These are phyloP conservation scores for Porites evermanni DNA, from an alignment of 92 coral and sea anemone species.

Conservation along the genomic window DNA sequence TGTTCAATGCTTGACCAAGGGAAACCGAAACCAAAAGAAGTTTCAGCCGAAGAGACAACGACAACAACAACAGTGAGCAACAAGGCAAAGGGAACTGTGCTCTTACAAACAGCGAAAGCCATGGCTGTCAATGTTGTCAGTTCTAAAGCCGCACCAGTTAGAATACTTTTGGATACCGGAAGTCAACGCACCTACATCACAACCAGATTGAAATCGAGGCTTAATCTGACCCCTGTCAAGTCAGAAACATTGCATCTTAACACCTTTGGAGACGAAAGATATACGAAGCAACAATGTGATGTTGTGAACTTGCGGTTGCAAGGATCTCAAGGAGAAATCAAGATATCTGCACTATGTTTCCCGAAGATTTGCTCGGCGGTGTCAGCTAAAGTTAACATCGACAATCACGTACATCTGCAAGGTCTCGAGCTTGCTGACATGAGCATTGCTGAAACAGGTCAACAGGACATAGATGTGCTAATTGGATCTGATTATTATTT, in stretches of 20 bases:
- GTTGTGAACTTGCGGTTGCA: constrained; percentile 39
- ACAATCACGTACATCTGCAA: constrained; percentile 18
- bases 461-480: constrained; percentile 51
- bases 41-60: constrained; percentile 12
- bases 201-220: constrained; percentile 25
- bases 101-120: constrained; percentile 63
- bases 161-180: constrained; percentile 62
- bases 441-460: constrained; percentile 33
- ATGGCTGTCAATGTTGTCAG: constrained; percentile 25
- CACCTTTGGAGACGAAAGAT: constrained; percentile 52
- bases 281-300: constrained; percentile 45
- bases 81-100: constrained; percentile 47
- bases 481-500: constrained; percentile 67
- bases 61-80: constrained; percentile 39
- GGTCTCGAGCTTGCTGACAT: constrained; percentile 51
- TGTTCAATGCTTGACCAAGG: constrained; percentile 11
- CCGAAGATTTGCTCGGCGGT: constrained; percentile 48
- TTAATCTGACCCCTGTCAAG: constrained; percentile 45
- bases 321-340: constrained; percentile 25
- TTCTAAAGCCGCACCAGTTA: constrained; percentile 28
- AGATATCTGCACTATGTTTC: constrained; percentile 47
- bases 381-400: constrained; percentile 22
- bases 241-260: constrained; percentile 62
- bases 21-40: constrained; percentile 15
- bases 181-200: constrained; percentile 52